A percentile compares a stretch with the other conserved stretches of the same genome.
Evolutionary conservation across 2,113 vertebrate genomes (phyloP).

Genomic region (Semnornis frantzii): DNA sequence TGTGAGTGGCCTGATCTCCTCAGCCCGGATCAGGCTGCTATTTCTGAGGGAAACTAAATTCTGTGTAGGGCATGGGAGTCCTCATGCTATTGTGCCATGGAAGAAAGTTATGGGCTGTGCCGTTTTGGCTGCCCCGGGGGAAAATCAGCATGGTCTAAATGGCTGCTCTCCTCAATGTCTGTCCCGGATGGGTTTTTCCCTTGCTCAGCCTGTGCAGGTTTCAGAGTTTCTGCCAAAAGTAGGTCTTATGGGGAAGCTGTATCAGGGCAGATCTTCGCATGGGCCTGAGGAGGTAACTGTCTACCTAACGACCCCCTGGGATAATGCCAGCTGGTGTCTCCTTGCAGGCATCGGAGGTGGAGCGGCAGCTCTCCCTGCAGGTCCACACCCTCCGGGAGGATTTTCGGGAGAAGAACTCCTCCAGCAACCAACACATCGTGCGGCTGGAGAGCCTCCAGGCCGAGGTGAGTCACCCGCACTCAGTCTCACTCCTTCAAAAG

Average conservation of each 20-base stretch:
- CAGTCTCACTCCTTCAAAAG: not conserved
- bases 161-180: not conserved
- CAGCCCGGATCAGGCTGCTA: not conserved
- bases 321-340: constrained; percentile 5
- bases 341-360: constrained; percentile 91
- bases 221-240: not conserved
- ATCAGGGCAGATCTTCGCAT: not conserved
- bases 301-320: not conserved
- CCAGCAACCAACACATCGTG: constrained; percentile 93
- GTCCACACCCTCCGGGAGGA: constrained; percentile 93
- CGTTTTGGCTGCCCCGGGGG: not conserved
- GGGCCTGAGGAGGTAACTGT: not conserved
- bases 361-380: constrained; percentile 94
- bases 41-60: not conserved
- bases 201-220: not conserved
- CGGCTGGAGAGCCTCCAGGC: constrained; percentile 93
- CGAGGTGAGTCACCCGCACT: constrained; percentile 80
- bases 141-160: not conserved
- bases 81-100: not conserved
- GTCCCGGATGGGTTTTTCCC: not conserved
- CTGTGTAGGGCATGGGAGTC: not conserved
- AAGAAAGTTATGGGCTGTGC: not conserved
- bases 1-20: not conserved
- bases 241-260: not conserved
- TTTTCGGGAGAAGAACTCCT: constrained; percentile 93